Conservation (phyloP, 2,888 invertebrate species). For the Oligia latruncula region DNA sequence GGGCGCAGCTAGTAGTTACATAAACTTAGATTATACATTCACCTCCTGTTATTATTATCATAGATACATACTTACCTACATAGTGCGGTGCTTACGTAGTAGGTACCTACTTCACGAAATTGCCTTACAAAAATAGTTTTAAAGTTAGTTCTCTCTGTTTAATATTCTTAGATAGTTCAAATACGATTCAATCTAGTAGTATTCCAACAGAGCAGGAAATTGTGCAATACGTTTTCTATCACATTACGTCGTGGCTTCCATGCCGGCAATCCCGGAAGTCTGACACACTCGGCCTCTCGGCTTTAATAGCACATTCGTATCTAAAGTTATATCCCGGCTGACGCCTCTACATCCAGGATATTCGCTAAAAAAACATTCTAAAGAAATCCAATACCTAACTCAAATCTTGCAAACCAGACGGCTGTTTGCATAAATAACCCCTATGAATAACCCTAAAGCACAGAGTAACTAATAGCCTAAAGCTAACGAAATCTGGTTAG, state of each 20-base stretch:
- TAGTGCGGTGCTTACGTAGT: neutral
- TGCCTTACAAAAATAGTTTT: neutral
- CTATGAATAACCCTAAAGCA: conserved; percentile 13
- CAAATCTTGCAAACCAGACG: neutral
- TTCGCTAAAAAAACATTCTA: conserved; percentile 11
- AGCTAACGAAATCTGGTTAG: conserved; percentile 45
- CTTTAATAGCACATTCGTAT: conserved; percentile 60
- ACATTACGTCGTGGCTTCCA: conserved; percentile 77
- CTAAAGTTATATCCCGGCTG: conserved; percentile 46
- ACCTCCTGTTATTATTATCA: neutral
- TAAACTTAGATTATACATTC: neutral
- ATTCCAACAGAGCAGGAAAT: conserved; percentile 75
- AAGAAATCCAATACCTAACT: neutral
- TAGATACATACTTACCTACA: neutral
- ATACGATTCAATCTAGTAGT: conserved; percentile 45
- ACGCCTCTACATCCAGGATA: conserved; percentile 23
- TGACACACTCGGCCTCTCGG: conserved; percentile 66
- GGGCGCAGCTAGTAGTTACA: no score
- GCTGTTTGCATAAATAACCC: conserved; percentile 30
- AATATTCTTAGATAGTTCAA: conserved; percentile 19
- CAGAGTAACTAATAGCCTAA: neutral
- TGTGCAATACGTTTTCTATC: conserved; percentile 82
- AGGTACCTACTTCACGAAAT: neutral
- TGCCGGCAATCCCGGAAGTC: conserved; percentile 77
- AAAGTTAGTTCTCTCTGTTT: neutral